A percentile compares a stretch with the other conserved stretches of the same genome.
Conservation (phyloP, 2,888 invertebrate genomes). For the Leucophenga maculata region DNA sequence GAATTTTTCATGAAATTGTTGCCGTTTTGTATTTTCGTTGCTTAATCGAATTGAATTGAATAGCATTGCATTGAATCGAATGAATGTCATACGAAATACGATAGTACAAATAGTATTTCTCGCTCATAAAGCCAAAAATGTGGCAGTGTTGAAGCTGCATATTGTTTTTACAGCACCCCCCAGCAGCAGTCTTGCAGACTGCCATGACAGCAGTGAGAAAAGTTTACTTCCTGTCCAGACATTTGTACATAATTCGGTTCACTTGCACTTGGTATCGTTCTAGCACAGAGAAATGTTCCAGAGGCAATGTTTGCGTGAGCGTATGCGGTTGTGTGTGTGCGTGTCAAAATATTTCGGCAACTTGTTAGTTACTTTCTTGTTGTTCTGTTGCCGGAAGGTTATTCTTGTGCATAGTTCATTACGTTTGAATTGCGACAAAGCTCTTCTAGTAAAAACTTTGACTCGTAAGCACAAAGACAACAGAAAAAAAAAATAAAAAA, state of each 20-base stretch:
- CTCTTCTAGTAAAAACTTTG: slow-evolving; percentile 35
- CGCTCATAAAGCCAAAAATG: slow-evolving; percentile 19
- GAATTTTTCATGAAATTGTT: slow-evolving; percentile 44
- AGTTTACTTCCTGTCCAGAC: slow-evolving; percentile 62
- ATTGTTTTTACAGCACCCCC: slow-evolving; percentile 5
- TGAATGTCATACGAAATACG: slow-evolving; percentile 13
- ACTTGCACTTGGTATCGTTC: slow-evolving; percentile 40
- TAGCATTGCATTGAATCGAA: slow-evolving; percentile 8
- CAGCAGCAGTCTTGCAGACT: not conserved
- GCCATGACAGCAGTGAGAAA: slow-evolving; percentile 51
- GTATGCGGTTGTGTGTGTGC: slow-evolving; percentile 46
- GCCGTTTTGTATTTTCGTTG: slow-evolving; percentile 15
- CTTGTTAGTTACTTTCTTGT: slow-evolving; percentile 39
- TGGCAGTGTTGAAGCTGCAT: slow-evolving; percentile 35
- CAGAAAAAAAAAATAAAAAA: not conserved
- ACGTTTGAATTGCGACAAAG: slow-evolving; percentile 62
- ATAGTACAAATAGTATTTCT: slow-evolving; percentile 19
- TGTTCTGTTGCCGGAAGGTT: slow-evolving; percentile 47
- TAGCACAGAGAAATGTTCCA: slow-evolving; percentile 18
- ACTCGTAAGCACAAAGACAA: not conserved
- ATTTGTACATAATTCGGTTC: slow-evolving; percentile 39
- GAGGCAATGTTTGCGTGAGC: slow-evolving; percentile 42
- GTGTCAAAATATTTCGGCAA: slow-evolving; percentile 10
- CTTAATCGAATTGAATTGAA: slow-evolving; percentile 19
- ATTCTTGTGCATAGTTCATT: slow-evolving; percentile 63